Conservation (phyloP, 2,113 vertebrate genomes). For the Calidris pugnax region DNA sequence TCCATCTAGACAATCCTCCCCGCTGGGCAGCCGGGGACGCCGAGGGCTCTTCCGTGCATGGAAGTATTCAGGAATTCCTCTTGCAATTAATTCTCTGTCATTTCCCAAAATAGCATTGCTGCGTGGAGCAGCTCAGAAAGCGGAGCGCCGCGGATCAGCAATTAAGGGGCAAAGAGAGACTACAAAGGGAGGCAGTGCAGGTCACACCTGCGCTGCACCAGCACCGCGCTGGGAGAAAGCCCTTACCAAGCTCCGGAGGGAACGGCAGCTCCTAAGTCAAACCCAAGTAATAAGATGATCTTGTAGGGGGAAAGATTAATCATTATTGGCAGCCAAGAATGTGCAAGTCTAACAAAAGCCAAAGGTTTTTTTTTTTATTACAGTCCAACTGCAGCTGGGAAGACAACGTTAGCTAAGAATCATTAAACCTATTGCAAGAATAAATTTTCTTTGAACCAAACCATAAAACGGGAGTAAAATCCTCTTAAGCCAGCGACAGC, state of each 20-base stretch:
- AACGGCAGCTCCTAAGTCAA: neutral
- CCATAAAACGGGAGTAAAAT: constrained; percentile 66
- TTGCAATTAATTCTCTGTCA: neutral
- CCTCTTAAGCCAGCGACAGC: constrained; percentile 54
- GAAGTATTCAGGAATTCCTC: neutral
- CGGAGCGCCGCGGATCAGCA: neutral
- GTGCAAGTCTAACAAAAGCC: constrained; percentile 54
- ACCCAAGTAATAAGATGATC: constrained; percentile 29
- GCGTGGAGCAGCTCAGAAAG: neutral
- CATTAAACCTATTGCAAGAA: constrained; percentile 56
- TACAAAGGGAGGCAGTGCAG: neutral
- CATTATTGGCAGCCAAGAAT: constrained; percentile 4
- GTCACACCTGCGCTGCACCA: neutral
- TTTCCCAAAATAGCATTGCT: neutral
- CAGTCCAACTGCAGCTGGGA: constrained; percentile 21
- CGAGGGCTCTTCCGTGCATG: neutral
- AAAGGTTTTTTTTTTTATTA: constrained; percentile 34
- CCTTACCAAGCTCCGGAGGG: neutral
- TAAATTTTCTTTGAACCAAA: constrained; percentile 64
- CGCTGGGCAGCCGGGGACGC: accelerated
- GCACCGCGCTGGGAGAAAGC: neutral
- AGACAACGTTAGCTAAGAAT: constrained; percentile 45
- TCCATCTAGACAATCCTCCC: neutral
- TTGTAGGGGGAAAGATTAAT: constrained; percentile 47
- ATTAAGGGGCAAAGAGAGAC: neutral